Evolutionary conservation across 1,140 invertebrate genomes (phyloP).

Genomic region (Holotrichia oblita): DNA sequence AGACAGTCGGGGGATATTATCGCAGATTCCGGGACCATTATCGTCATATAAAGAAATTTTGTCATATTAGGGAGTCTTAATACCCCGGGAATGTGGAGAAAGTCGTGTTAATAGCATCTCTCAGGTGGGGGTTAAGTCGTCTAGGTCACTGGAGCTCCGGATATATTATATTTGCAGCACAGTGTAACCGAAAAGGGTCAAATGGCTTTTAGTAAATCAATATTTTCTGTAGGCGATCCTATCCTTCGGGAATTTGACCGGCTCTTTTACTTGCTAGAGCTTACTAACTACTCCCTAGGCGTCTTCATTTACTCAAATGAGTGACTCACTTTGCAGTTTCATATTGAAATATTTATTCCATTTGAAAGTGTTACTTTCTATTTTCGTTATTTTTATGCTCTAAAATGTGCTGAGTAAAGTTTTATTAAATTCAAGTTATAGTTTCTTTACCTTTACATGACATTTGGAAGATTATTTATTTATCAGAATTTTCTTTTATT

Average conservation of each 20-base stretch:
- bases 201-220: not conserved
- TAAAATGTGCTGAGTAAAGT: no score
- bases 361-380: no score
- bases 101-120: not conserved
- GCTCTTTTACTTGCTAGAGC: not conserved
- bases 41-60: constrained; percentile 33
- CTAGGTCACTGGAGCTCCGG: not conserved
- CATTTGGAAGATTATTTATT: no score
- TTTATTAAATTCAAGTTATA: no score
- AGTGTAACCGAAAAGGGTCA: not conserved
- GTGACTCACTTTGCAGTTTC: no score
- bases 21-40: not conserved
- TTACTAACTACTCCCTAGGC: not conserved
- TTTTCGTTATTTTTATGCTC: no score
- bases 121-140: constrained; percentile 1
- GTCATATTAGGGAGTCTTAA: not conserved
- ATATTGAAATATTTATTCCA: no score
- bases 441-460: no score
- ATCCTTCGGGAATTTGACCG: not conserved
- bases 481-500: no score
- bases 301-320: not conserved
- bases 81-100: not conserved
- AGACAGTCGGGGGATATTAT: constrained; percentile 10
- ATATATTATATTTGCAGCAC: not conserved
- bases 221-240: not conserved